Conservation (phyloP, 2,113 vertebrate species). For the Mixornis gularis region DNA sequence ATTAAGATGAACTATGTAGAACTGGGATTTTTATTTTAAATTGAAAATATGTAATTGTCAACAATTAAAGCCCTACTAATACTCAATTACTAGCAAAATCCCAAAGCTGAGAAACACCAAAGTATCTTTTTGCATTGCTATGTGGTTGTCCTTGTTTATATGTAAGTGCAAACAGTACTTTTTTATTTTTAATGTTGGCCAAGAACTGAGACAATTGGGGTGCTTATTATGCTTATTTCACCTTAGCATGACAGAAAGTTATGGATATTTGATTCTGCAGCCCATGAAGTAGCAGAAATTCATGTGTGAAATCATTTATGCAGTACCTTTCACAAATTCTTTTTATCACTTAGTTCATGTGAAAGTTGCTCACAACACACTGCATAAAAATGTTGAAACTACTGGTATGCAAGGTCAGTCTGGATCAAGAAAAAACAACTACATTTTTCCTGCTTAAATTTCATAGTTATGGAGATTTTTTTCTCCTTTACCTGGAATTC, state of each 20-base stretch:
- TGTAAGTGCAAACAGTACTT: background rate
- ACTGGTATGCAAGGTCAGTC: background rate
- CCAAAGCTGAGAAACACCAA: background rate
- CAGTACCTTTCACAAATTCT: background rate
- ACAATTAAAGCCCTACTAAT: background rate
- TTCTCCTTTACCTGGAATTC: background rate
- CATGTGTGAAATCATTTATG: background rate
- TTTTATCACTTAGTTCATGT: background rate
- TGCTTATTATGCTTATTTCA: background rate
- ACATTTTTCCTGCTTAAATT: background rate
- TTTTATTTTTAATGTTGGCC: background rate
- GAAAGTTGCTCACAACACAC: background rate
- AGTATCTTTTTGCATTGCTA: background rate
- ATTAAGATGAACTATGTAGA: background rate
- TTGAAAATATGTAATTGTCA: background rate
- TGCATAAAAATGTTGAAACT: background rate
- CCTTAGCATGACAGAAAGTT: background rate
- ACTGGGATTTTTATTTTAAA: background rate
- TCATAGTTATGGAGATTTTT: background rate
- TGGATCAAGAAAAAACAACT: background rate
- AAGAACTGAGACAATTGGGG: background rate
- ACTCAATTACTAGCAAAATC: background rate
- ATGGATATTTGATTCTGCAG: background rate
- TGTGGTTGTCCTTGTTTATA: background rate
- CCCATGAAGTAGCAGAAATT: background rate